A percentile compares a stretch with the other conserved stretches of the same genome.
These are phyloP conservation scores for Agriopis marginaria DNA, from an alignment of 2,888 invertebrate genomes.

Conservation along the genomic window DNA sequence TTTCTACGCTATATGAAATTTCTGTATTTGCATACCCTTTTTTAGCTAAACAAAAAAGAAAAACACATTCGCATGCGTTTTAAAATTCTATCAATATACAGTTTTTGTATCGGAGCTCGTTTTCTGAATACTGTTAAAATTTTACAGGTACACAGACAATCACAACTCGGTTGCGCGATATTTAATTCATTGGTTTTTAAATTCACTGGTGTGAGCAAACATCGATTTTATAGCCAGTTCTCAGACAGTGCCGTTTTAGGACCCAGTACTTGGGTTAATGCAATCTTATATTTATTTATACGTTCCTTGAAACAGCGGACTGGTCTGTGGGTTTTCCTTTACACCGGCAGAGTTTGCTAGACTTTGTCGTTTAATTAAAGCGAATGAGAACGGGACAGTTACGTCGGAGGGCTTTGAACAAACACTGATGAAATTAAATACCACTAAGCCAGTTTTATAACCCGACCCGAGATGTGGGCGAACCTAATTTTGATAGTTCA, in stretches of 20 bases:
- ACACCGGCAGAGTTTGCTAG: conserved; percentile 28
- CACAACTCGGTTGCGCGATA: conserved; percentile 44
- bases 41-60: conserved; percentile 24
- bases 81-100: conserved; percentile 42
- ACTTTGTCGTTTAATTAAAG: conserved; percentile 36
- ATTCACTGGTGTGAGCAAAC: conserved; percentile 43
- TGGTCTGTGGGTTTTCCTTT: conserved; percentile 22
- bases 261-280: conserved; percentile 47
- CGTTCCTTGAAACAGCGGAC: conserved; percentile 31
- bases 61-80: conserved; percentile 24
- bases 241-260: conserved; percentile 49
- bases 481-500: conserved; percentile 23
- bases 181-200: conserved; percentile 56
- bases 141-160: conserved; percentile 36
- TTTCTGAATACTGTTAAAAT: conserved; percentile 26
- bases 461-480: conserved; percentile 17
- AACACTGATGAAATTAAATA: conserved; percentile 31
- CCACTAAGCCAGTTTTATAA: conserved; percentile 29
- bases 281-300: conserved; percentile 59
- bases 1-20: conserved; percentile 3
- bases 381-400: conserved; percentile 20
- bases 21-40: conserved; percentile 3
- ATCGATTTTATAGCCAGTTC: conserved; percentile 54
- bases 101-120: conserved; percentile 32
- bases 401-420: conserved; percentile 22